Evolutionary conservation across 1,140 invertebrate species (phyloP).

Genomic region (Nomia melanderi): DNA sequence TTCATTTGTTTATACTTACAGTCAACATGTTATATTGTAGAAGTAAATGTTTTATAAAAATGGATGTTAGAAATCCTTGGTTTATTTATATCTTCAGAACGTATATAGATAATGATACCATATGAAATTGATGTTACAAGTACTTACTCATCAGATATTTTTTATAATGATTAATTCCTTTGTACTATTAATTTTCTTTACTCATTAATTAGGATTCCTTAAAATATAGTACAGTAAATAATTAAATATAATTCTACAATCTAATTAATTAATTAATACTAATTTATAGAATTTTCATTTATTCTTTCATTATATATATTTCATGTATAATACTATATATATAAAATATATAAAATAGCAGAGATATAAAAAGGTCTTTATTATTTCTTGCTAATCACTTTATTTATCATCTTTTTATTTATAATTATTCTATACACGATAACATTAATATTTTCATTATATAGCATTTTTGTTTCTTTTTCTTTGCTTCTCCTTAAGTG

Average conservation of each 20-base stretch:
- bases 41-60: too few relatives aligned
- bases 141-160: too few relatives aligned
- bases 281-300: not conserved
- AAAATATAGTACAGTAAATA: not conserved
- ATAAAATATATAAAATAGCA: not conserved
- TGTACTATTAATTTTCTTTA: too few relatives aligned
- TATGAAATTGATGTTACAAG: too few relatives aligned
- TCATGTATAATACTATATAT: not conserved
- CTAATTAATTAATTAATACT: not conserved
- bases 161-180: too few relatives aligned
- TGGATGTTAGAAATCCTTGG: too few relatives aligned
- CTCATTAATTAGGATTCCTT: not conserved
- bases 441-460: not conserved
- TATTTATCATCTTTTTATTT: not conserved
- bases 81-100: not conserved
- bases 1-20: not conserved
- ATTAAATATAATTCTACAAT: not conserved
- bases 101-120: not conserved
- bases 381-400: not conserved
- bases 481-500: not conserved
- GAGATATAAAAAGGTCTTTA: not conserved
- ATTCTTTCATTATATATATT: not conserved
- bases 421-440: not conserved
- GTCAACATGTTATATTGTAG: too few relatives aligned
- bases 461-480: not conserved